Evolutionary conservation across 2,113 vertebrate genomes (phyloP).

Genomic region (Girardinichthys multiradiatus): DNA sequence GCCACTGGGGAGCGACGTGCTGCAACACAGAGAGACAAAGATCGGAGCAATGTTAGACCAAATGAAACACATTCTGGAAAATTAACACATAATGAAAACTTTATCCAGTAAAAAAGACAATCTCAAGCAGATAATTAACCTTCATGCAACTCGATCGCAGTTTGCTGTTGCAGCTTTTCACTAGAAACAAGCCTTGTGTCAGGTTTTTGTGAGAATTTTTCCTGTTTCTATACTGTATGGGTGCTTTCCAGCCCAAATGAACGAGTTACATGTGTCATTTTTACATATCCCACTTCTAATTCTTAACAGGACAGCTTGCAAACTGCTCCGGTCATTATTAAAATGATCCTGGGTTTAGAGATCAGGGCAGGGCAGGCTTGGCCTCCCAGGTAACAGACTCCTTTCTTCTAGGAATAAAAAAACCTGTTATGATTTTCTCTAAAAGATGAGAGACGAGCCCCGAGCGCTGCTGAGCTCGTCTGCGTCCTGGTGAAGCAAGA

Average conservation of each 20-base stretch:
- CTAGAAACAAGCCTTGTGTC: too few relatives aligned
- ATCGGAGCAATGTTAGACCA: background rate
- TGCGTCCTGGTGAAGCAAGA: conserved; percentile 15
- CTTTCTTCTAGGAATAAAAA: background rate
- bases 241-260: too few relatives aligned
- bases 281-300: too few relatives aligned
- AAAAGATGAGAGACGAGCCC: background rate
- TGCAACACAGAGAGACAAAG: conserved; percentile 23
- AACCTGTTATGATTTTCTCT: background rate
- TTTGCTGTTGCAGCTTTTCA: too few relatives aligned
- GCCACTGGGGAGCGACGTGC: conserved; percentile 68
- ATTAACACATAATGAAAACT: background rate
- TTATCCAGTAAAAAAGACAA: background rate
- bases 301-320: too few relatives aligned
- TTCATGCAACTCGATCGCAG: too few relatives aligned
- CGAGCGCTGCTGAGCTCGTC: background rate
- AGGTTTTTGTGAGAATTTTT: too few relatives aligned
- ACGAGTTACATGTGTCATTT: too few relatives aligned
- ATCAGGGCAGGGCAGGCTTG: background rate
- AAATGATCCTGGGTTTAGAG: background rate
- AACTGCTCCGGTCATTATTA: background rate
- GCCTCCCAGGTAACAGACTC: too few relatives aligned
- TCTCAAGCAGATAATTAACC: too few relatives aligned
- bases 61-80: background rate
- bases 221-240: too few relatives aligned